phyloP scores from a whole-genome alignment of 1,140 invertebrate genomes.

The Conopomorpha cramerella region DNA sequence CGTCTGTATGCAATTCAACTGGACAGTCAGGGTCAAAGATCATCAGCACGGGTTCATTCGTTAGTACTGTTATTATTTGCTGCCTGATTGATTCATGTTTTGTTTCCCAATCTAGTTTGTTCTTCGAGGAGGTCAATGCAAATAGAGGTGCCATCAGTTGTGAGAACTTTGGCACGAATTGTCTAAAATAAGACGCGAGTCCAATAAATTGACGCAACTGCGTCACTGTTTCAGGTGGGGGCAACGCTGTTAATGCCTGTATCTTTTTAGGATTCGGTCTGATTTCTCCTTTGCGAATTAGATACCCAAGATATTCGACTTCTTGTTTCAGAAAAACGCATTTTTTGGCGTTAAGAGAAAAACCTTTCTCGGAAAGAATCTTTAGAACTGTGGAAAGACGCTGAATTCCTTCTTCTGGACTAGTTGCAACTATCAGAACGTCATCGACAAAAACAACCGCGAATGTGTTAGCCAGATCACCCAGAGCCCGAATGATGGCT shows the following conservation, averaged over 20 bases:
- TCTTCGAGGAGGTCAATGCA: not conserved
- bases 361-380: conserved; percentile 1
- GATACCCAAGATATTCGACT: conserved; percentile 5
- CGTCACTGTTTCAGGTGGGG: conserved; percentile 9
- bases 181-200: conserved; percentile 10
- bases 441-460: conserved; percentile 11
- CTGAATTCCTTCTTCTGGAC: conserved; percentile 5
- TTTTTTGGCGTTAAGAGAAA: conserved; percentile 4
- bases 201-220: conserved; percentile 3
- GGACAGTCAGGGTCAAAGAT: conserved; percentile 19
- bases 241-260: conserved; percentile 4
- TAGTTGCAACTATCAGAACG: conserved; percentile 8
- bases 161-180: conserved; percentile 14
- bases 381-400: conserved; percentile 1
- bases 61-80: not conserved
- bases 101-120: not conserved
- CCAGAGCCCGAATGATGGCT: conserved; percentile 6
- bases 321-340: conserved; percentile 1
- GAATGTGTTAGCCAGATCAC: not conserved
- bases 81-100: conserved; percentile 3
- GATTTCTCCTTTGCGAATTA: not conserved
- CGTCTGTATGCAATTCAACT: conserved; percentile 3
- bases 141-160: conserved; percentile 1
- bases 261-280: not conserved
- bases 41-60: conserved; percentile 11